Evolutionary conservation across 2,888 invertebrate species (phyloP).

Genomic region (Ophioninae sp.): DNA sequence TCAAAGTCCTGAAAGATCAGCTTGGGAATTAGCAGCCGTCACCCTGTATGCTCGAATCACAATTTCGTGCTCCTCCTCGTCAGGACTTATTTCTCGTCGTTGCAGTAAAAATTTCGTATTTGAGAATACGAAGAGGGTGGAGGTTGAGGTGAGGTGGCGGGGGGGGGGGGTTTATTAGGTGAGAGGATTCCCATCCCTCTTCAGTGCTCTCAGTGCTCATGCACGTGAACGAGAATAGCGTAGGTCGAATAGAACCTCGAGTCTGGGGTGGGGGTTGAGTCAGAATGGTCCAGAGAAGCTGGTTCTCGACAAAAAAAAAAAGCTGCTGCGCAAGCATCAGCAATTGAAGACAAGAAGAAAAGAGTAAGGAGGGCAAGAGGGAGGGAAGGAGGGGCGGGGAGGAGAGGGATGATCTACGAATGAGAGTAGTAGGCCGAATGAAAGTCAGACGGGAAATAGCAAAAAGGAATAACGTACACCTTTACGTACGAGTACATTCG

Average conservation of each 20-base stretch:
- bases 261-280: slow-evolving; percentile 12
- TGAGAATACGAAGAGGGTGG: slow-evolving; percentile 59
- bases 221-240: slow-evolving; percentile 6
- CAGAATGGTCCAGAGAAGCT: slow-evolving; percentile 29
- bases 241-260: background rate
- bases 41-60: background rate
- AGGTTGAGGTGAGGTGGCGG: too few species aligned
- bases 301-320: slow-evolving; percentile 21
- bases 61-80: slow-evolving; percentile 69
- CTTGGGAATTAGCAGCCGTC: too few species aligned
- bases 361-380: slow-evolving; percentile 36
- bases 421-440: slow-evolving; percentile 49
- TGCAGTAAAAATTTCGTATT: slow-evolving; percentile 76
- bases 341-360: slow-evolving; percentile 56
- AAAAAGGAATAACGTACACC: slow-evolving; percentile 26
- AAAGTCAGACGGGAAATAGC: slow-evolving; percentile 38
- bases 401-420: slow-evolving; percentile 35
- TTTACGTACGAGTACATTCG: slow-evolving; percentile 3
- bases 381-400: slow-evolving; percentile 26
- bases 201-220: background rate
- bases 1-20: too few species aligned
- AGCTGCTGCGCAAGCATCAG: slow-evolving; percentile 56
- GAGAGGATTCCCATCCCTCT: slow-evolving; percentile 17
- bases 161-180: slow-evolving; percentile 47
- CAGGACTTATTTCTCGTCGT: slow-evolving; percentile 69